These are phyloP conservation scores for Pseudomyrmex sp. DNA, from an alignment of 1,140 invertebrate genomes.

Conservation along the genomic window DNA sequence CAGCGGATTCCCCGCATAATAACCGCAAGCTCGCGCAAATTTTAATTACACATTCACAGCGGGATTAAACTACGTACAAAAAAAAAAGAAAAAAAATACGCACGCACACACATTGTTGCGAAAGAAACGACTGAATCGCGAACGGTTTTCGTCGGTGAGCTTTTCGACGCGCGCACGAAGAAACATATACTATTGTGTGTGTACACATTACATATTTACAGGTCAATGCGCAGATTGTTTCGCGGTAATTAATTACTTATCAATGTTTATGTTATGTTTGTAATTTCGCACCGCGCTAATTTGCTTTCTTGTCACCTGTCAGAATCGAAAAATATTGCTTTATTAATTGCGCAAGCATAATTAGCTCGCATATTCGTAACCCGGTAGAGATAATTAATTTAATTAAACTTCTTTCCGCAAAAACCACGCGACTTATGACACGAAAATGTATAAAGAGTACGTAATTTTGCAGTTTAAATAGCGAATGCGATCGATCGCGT, in stretches of 20 bases:
- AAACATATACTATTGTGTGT: not conserved
- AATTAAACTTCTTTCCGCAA: not conserved
- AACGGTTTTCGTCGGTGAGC: not conserved
- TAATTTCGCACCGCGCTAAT: not conserved
- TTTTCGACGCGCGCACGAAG: not conserved
- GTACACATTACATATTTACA: not conserved
- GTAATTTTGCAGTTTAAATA: conserved; percentile 1
- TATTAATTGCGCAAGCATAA: conserved; percentile 17
- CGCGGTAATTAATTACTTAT: conserved; percentile 31
- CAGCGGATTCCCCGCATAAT: conserved; percentile 78
- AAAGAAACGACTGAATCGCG: conserved; percentile 9
- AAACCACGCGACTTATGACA: not conserved
- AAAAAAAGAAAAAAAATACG: not conserved
- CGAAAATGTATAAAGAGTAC: not conserved
- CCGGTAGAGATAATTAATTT: not conserved
- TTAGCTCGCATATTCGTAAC: conserved; percentile 2
- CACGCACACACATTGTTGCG: not conserved
- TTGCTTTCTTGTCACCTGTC: not conserved
- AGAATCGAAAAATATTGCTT: conserved; percentile 13
- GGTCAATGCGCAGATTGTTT: not conserved
- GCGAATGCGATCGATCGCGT: conserved; percentile 26
- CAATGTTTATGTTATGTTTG: conserved; percentile 20
- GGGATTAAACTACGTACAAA: conserved; percentile 39
- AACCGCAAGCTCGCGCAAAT: conserved; percentile 76
- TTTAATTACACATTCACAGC: conserved; percentile 78